A percentile compares a stretch with the other conserved stretches of the same genome.
Conservation (phyloP, 2,888 invertebrate genomes). For the Cerastoderma edule region DNA sequence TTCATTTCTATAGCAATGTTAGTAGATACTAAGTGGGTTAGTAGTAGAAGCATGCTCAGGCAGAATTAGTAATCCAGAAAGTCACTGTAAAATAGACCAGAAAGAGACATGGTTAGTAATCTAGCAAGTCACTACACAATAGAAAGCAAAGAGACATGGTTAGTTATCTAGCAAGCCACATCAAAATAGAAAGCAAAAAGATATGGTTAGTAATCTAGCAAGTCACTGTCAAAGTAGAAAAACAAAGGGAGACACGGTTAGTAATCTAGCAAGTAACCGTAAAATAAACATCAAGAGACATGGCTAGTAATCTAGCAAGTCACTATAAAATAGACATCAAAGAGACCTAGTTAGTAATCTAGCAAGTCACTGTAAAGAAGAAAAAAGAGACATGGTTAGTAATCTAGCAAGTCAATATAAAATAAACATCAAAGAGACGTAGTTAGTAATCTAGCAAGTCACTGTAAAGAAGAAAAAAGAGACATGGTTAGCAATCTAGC, state of each 20-base stretch:
- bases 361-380: slow-evolving; percentile 62
- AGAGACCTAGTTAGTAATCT: slow-evolving; percentile 61
- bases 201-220: slow-evolving; percentile 44
- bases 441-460: slow-evolving; percentile 64
- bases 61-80: slow-evolving; percentile 7
- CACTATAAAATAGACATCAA: no score
- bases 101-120: slow-evolving; percentile 47
- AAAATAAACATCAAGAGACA: slow-evolving; percentile 27
- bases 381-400: neutral
- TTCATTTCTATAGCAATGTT: no score
- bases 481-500: slow-evolving; percentile 7
- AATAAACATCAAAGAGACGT: neutral
- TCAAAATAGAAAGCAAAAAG: neutral
- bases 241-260: no score
- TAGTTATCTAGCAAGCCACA: slow-evolving; percentile 8
- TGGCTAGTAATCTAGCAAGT: no score
- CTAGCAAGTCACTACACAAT: slow-evolving; percentile 63
- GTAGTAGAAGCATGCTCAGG: neutral
- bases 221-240: no score
- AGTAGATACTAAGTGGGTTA: no score
- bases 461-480: slow-evolving; percentile 50
- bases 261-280: slow-evolving; percentile 64
- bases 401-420: slow-evolving; percentile 6
- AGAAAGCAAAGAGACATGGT: slow-evolving; percentile 10
- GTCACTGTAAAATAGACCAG: slow-evolving; percentile 1